phyloP scores from a whole-genome alignment of 2,113 vertebrate genomes.

The Zootoca vivipara region DNA sequence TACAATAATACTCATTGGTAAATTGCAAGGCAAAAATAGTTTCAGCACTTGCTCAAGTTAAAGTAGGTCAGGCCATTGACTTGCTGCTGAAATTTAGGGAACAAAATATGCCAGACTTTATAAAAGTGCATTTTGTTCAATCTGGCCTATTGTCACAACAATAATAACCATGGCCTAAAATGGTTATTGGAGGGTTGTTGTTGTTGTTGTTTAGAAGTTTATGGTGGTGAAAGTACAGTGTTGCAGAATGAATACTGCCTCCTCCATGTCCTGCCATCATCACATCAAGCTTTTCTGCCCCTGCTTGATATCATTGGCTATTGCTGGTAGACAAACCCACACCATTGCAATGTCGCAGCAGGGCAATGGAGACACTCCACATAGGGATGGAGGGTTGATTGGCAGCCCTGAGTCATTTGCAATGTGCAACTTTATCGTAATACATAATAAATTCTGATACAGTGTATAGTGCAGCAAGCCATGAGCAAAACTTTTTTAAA shows the following conservation, averaged over 20 bases:
- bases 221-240: not conserved
- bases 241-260: not conserved
- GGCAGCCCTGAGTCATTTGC: not conserved
- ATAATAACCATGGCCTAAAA: not conserved
- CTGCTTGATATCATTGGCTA: not conserved
- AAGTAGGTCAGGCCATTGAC: not conserved
- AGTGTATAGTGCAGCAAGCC: not conserved
- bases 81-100: not conserved
- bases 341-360: not conserved
- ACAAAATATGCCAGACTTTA: not conserved
- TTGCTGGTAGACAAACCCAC: not conserved
- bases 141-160: not conserved
- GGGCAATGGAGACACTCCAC: not conserved
- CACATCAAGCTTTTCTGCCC: not conserved
- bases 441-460: not conserved
- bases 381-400: not conserved
- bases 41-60: not conserved
- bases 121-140: not conserved
- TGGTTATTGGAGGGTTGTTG: not conserved
- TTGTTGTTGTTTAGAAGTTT: too few relatives aligned
- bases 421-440: not conserved
- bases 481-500: not conserved
- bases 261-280: not conserved
- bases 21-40: not conserved
- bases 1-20: not conserved